Evolutionary conservation across 2,888 invertebrate genomes (phyloP), one percentile per base, ranked within the genome.

Genomic region (Chloroclysta siterata): DNA sequence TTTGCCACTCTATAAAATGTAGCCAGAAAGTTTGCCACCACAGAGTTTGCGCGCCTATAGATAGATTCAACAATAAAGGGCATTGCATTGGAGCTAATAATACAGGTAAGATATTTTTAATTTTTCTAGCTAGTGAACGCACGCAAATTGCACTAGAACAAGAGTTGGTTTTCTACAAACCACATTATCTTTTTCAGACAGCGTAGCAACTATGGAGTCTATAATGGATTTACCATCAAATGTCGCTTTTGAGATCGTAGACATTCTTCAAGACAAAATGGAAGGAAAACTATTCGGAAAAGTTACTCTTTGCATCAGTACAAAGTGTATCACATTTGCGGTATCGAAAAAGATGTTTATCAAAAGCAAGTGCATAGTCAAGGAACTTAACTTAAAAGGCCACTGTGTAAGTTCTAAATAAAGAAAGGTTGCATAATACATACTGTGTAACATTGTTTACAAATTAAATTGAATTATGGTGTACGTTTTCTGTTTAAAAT

Each of bases 1-100:
- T 82, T 68, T 93, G 92, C 63, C 89, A 89, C 72, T 93, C 93
- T 33, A 87, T 92, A 83, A 90, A 90, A 72, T 93, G 93, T 68
- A 77, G 72, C 10, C 77, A 88, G 46, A 89, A 90, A 74, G 75
- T 69, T 11, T 93, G 92, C 66, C 63, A 83, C 0, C 86, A 90
- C 64, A 86, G 92, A 80, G 80, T 78, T 60, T 93, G 92, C 69
- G 57, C 61, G 13, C 87, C 89, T 14, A 73, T 77, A 60, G 77
- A 87, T 14, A 81, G 92, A 72, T 80, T 82, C 56, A 88, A 90
- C 72, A 83, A 86, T 29, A 84, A 78, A 74, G 93, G 91, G 6
- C 93, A 93, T 72, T 93, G 93, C 63, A 71, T 69, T 50, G 88
- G 85, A 58, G 81, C 83, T n/a, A 85, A 85, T 53, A 75, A 66